Conservation (phyloP, 2,888 invertebrate genomes). For the Chironomus tentans region DNA sequence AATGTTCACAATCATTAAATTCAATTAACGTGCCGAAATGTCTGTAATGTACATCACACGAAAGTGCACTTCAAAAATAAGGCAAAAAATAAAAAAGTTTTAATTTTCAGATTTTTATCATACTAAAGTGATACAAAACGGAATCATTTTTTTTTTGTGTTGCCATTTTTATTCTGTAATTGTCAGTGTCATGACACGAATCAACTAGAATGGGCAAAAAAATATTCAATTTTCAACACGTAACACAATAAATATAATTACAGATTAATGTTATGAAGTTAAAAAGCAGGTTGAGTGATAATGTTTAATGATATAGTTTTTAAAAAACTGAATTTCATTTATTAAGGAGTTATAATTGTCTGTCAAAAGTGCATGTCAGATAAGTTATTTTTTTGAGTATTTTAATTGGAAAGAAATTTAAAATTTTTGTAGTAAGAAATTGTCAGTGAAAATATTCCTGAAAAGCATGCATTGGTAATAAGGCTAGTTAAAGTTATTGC, state of each 20-base stretch:
- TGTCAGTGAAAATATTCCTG: no score
- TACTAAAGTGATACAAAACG: background rate
- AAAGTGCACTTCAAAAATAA: background rate
- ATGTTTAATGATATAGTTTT: background rate
- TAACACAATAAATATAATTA: background rate
- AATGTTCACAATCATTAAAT: background rate
- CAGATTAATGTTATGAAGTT: background rate
- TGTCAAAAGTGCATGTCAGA: background rate
- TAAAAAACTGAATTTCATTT: background rate
- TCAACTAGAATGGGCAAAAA: no score
- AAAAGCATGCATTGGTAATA: no score
- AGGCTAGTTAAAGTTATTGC: no score
- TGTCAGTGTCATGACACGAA: background rate
- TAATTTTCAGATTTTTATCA: background rate
- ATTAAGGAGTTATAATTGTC: background rate
- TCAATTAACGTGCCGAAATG: constrained; percentile 1
- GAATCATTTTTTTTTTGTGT: no score
- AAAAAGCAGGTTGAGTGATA: background rate
- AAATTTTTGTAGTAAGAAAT: no score
- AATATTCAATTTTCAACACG: constrained; percentile 5
- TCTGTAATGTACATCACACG: background rate
- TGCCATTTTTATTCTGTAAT: background rate
- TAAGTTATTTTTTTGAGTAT: background rate
- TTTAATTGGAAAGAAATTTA: no score
- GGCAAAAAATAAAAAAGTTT: no score